These are phyloP conservation scores for Thalassaphorura encarpata DNA, from an alignment of 1,140 invertebrate genomes.

Conservation along the genomic window DNA sequence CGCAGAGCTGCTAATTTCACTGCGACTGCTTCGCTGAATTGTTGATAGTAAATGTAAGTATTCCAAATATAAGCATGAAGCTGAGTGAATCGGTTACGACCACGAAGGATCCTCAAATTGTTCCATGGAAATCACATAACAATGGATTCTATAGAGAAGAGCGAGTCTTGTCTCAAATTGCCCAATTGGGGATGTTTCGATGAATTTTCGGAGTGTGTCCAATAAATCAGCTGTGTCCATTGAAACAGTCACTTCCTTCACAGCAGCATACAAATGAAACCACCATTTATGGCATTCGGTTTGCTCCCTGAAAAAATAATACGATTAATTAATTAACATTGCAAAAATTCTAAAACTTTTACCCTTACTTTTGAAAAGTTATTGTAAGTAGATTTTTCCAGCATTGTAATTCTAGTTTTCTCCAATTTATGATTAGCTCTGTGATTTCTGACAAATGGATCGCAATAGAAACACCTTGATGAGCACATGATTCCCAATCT, in stretches of 20 bases:
- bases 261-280: conserved; percentile 67
- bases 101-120: conserved; percentile 5
- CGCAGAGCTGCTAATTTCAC: conserved; percentile 54
- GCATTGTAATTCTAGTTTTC: conserved; percentile 74
- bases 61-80: conserved; percentile 70
- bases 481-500: conserved; percentile 86
- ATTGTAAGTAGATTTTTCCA: conserved; percentile 68
- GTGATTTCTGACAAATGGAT: conserved; percentile 58
- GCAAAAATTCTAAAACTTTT: neutral
- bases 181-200: conserved; percentile 70
- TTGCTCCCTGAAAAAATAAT: conserved; percentile 43
- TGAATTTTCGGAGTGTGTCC: conserved; percentile 57
- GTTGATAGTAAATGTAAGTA: conserved; percentile 69
- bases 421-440: conserved; percentile 77
- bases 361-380: conserved; percentile 37
- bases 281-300: conserved; percentile 68
- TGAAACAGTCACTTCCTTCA: conserved; percentile 45
- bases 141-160: conserved; percentile 65
- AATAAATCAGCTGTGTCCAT: conserved; percentile 42
- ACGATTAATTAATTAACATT: neutral
- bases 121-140: conserved; percentile 46
- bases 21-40: conserved; percentile 58
- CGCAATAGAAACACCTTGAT: conserved; percentile 69
- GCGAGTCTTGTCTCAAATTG: conserved; percentile 72
- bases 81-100: conserved; percentile 34